Evolutionary conservation across 1,140 invertebrate genomes (phyloP).

Genomic region (Cydia strobilella): DNA sequence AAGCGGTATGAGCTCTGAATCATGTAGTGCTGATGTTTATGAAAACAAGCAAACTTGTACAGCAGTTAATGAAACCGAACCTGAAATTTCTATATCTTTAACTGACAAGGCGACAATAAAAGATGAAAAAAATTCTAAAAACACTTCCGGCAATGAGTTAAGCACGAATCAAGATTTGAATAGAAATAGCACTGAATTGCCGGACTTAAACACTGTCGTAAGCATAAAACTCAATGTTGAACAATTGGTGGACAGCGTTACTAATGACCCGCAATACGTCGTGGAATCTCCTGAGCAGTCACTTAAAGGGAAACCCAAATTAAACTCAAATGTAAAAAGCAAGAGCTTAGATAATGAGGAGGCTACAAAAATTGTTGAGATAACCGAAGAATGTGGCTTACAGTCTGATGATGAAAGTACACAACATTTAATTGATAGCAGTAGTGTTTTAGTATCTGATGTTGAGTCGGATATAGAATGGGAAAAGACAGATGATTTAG

Average conservation of each 20-base stretch:
- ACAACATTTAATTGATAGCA: slow-evolving; percentile 55
- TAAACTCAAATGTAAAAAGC: slow-evolving; percentile 73
- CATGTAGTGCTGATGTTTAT: background rate
- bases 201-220: background rate
- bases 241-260: background rate
- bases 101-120: background rate
- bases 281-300: slow-evolving; percentile 79
- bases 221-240: background rate
- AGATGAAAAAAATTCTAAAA: background rate
- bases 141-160: background rate
- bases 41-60: background rate
- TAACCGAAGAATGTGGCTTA: slow-evolving; percentile 61
- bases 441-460: slow-evolving; percentile 79
- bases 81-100: slow-evolving; percentile 1
- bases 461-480: slow-evolving; percentile 81
- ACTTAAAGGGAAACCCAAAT: slow-evolving; percentile 64
- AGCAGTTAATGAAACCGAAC: background rate
- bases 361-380: slow-evolving; percentile 76
- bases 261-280: slow-evolving; percentile 49
- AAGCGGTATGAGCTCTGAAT: slow-evolving; percentile 1
- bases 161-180: slow-evolving; percentile 28
- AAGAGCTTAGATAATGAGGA: slow-evolving; percentile 82
- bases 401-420: slow-evolving; percentile 50
- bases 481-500: slow-evolving; percentile 63
- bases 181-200: slow-evolving; percentile 8